These are phyloP conservation scores for Helogale parvula DNA, from an alignment of 2,113 vertebrate species.

Conservation along the genomic window DNA sequence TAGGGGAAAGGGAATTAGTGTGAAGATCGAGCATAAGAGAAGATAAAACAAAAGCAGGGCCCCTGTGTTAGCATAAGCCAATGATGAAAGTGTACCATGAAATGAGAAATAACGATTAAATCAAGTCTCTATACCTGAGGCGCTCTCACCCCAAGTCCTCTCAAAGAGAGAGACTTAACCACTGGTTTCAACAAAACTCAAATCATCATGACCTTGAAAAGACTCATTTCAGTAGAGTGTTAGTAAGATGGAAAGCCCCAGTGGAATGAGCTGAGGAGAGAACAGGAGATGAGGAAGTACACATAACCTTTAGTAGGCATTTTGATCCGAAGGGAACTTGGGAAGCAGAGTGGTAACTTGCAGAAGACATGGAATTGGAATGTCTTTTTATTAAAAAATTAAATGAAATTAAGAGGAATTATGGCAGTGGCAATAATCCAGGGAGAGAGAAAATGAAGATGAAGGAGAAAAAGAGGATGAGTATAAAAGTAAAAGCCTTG, in stretches of 20 bases:
- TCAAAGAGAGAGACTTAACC: background rate
- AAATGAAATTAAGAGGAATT: background rate
- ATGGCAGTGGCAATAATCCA: background rate
- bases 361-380: background rate
- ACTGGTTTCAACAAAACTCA: conserved; percentile 18
- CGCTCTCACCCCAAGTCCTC: background rate
- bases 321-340: background rate
- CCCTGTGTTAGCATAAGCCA: background rate
- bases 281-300: background rate
- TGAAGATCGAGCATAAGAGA: background rate
- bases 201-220: background rate
- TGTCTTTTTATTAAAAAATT: background rate
- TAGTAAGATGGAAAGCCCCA: background rate
- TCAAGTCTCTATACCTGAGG: background rate
- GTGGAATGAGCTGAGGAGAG: background rate
- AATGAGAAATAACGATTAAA: conserved; percentile 4
- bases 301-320: background rate
- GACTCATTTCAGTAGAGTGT: background rate
- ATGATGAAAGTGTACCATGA: background rate
- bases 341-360: background rate
- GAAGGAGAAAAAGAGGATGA: background rate
- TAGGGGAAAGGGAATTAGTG: background rate
- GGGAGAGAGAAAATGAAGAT: background rate
- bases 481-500: background rate
- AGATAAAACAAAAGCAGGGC: background rate